phyloP scores from a whole-genome alignment of 2,888 invertebrate species.

The Callyntrura sp. region DNA sequence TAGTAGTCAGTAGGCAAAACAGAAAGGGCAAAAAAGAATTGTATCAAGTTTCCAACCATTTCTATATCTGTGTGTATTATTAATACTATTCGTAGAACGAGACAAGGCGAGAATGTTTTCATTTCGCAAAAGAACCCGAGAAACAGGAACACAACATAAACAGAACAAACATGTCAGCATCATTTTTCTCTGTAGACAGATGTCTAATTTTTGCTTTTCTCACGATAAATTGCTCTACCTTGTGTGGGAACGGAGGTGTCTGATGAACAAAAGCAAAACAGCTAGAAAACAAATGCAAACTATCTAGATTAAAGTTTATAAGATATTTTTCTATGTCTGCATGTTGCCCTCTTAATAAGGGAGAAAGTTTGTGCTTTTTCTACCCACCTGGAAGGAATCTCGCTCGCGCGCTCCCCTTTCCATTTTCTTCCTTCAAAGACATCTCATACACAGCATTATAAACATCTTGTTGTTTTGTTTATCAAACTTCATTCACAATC shows the following conservation, averaged over 20 bases:
- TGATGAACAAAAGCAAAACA: conserved; percentile 72
- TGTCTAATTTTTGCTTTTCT: conserved; percentile 67
- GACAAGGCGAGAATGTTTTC: conserved; percentile 50
- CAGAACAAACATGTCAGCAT: conserved; percentile 60
- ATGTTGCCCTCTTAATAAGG: not conserved
- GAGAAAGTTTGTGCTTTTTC: conserved; percentile 3
- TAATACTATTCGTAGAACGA: conserved; percentile 34
- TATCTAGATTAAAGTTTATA: conserved; percentile 70
- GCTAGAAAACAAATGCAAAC: conserved; percentile 72
- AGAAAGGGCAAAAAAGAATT: not conserved
- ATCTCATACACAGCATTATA: not conserved
- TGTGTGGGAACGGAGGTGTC: conserved; percentile 59
- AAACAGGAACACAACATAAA: conserved; percentile 21
- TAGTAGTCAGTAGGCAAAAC: not conserved
- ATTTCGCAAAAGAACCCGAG: conserved; percentile 19
- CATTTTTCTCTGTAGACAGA: conserved; percentile 70
- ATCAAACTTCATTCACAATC: not conserved
- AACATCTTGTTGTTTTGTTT: not conserved
- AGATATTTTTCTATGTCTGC: conserved; percentile 63
- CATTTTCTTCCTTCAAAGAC: conserved; percentile 2
- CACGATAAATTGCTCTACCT: conserved; percentile 61
- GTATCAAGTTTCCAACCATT: conserved; percentile 38
- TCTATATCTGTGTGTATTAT: conserved; percentile 13
- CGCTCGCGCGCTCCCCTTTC: not conserved
- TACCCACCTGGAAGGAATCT: not conserved